phyloP scores from a whole-genome alignment of 2,113 vertebrate species.

The Epinephelus fuscoguttatus region DNA sequence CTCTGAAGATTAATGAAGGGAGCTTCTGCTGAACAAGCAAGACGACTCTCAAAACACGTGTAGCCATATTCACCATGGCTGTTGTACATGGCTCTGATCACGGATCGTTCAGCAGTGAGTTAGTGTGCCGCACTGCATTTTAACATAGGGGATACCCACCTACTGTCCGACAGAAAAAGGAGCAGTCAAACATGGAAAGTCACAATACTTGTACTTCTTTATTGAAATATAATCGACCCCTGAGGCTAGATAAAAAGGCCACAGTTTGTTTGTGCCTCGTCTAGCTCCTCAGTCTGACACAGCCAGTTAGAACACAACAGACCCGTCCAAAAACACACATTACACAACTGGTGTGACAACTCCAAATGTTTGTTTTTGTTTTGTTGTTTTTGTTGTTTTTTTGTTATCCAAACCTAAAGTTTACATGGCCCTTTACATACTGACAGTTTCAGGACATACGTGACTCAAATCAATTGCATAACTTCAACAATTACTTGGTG shows the following conservation, averaged over 20 bases:
- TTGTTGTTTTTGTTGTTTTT: not conserved
- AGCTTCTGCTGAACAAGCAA: constrained; percentile 63
- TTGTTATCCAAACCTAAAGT: constrained; percentile 23
- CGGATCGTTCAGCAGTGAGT: not conserved
- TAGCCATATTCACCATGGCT: not conserved
- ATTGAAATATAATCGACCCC: constrained; percentile 74
- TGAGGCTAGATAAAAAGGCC: constrained; percentile 74
- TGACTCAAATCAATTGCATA: constrained; percentile 22
- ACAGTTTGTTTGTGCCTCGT: constrained; percentile 66
- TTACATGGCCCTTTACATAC: constrained; percentile 43
- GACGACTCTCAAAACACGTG: not conserved
- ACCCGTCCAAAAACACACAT: constrained; percentile 60
- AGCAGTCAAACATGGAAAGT: constrained; percentile 5
- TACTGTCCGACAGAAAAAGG: not conserved
- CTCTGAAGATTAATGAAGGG: constrained; percentile 57
- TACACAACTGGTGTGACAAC: constrained; percentile 41
- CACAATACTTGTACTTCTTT: constrained; percentile 65
- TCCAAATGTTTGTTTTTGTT: not conserved
- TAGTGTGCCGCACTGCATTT: not conserved
- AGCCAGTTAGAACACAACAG: constrained; percentile 68
- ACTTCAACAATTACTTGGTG: constrained; percentile 16
- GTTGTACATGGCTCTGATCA: not conserved
- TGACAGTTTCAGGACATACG: constrained; percentile 35
- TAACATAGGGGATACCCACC: not conserved
- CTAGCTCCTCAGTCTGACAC: constrained; percentile 74